Conservation (phyloP, 2,888 invertebrate species). For the Drosophila kokeensis region DNA sequence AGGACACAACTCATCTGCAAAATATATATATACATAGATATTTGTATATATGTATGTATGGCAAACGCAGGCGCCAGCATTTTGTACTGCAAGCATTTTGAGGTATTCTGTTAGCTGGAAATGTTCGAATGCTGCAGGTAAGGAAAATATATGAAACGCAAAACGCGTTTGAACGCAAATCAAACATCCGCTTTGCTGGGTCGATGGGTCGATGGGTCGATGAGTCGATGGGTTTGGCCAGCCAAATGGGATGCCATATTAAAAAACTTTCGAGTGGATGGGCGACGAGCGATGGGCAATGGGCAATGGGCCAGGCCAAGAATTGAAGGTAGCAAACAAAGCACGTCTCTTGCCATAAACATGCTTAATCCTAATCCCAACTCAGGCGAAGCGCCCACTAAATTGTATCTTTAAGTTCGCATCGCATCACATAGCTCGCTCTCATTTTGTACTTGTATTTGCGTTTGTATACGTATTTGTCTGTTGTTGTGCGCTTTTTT, state of each 20-base stretch:
- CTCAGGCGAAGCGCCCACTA: constrained; percentile 29
- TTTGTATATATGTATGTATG: not conserved
- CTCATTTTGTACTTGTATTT: not conserved
- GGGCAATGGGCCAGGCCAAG: not conserved
- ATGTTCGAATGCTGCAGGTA: constrained; percentile 11
- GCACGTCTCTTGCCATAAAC: constrained; percentile 34
- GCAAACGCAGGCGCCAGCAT: constrained; percentile 57
- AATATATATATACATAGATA: not conserved
- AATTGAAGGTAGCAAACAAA: constrained; percentile 14
- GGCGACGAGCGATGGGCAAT: not conserved
- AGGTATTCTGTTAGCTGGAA: constrained; percentile 3
- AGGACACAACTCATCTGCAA: constrained; percentile 36
- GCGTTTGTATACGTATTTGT: constrained; percentile 9
- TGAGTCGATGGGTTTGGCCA: constrained; percentile 1
- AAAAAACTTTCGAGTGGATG: constrained; percentile 1
- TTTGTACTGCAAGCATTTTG: constrained; percentile 44
- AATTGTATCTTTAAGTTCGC: constrained; percentile 53
- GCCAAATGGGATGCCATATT: not conserved
- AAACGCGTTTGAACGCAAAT: constrained; percentile 48
- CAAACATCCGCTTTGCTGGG: constrained; percentile 40
- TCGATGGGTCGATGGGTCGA: constrained; percentile 5
- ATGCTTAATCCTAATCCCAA: constrained; percentile 46
- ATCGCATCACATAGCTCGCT: constrained; percentile 6
- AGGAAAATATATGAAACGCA: constrained; percentile 38
- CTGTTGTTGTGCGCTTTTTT: constrained; percentile 4